Evolutionary conservation across 92 coral and sea anemone species (phyloP).

Genomic region (Desmophyllum pertusum): DNA sequence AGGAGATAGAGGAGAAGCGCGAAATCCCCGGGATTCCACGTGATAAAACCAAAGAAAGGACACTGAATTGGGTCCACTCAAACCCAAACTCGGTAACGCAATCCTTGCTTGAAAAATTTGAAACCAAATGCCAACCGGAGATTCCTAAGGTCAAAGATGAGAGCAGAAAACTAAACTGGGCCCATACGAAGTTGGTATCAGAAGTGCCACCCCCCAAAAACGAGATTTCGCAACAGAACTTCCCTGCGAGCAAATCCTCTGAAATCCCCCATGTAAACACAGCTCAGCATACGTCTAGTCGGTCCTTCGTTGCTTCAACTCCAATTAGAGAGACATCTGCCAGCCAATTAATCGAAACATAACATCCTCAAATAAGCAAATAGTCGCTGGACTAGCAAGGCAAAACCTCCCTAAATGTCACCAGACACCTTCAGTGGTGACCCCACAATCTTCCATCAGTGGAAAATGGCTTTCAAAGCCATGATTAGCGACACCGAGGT

Average conservation of each 20-base stretch:
- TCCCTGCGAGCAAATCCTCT: not conserved
- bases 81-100: not conserved
- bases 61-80: not conserved
- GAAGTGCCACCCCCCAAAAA: not conserved
- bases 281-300: not conserved
- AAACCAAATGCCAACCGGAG: not conserved
- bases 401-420: conserved; percentile 45
- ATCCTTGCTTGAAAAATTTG: not conserved
- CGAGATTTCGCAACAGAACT: not conserved
- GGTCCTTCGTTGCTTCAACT: conserved; percentile 8
- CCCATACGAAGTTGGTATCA: not conserved
- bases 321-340: not conserved
- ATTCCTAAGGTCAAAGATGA: not conserved
- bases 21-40: conserved; percentile 14
- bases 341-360: not conserved
- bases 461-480: conserved; percentile 70
- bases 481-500: conserved; percentile 63
- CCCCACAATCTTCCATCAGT: conserved; percentile 68
- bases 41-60: not conserved
- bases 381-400: conserved; percentile 46
- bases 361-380: not conserved
- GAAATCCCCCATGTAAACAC: not conserved
- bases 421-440: conserved; percentile 36
- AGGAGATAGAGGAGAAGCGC: conserved; percentile 3
- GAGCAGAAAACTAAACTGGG: not conserved